Evolutionary conservation across 2,888 invertebrate genomes (phyloP).

Genomic region (Agrotis puta): DNA sequence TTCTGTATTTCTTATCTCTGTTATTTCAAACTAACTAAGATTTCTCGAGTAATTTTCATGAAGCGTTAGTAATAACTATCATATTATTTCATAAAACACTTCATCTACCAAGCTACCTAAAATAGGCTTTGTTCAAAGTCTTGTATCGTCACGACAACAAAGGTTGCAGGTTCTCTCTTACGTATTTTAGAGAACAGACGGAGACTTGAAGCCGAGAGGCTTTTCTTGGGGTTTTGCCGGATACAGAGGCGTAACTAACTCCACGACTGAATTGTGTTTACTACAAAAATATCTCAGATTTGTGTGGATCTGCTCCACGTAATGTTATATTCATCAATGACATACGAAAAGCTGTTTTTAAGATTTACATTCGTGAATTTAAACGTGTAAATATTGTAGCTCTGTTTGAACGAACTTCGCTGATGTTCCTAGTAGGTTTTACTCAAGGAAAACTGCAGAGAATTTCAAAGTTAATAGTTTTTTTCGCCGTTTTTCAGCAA

Average conservation of each 20-base stretch:
- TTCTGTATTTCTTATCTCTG: slow-evolving; percentile 49
- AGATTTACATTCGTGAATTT: slow-evolving; percentile 58
- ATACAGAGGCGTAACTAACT: slow-evolving; percentile 83
- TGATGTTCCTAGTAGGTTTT: slow-evolving; percentile 38
- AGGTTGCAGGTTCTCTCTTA: slow-evolving; percentile 56
- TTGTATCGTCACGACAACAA: slow-evolving; percentile 38
- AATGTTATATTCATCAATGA: slow-evolving; percentile 62
- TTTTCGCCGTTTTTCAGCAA: slow-evolving; percentile 17
- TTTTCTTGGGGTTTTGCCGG: slow-evolving; percentile 77
- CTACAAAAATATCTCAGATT: slow-evolving; percentile 80
- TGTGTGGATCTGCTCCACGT: slow-evolving; percentile 72
- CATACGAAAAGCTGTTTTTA: slow-evolving; percentile 28
- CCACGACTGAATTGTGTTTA: slow-evolving; percentile 82
- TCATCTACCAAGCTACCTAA: not conserved
- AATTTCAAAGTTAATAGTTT: slow-evolving; percentile 24
- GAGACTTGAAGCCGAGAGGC: slow-evolving; percentile 79
- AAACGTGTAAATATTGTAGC: slow-evolving; percentile 49
- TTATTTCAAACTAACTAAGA: slow-evolving; percentile 53
- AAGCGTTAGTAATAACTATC: slow-evolving; percentile 16
- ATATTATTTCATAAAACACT: slow-evolving; percentile 4
- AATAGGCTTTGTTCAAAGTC: slow-evolving; percentile 13
- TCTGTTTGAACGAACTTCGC: slow-evolving; percentile 40
- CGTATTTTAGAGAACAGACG: slow-evolving; percentile 78
- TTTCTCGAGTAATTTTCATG: slow-evolving; percentile 29
- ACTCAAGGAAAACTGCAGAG: slow-evolving; percentile 34